Evolutionary conservation across 2,888 invertebrate species (phyloP).

Genomic region (Gortyna flavago): DNA sequence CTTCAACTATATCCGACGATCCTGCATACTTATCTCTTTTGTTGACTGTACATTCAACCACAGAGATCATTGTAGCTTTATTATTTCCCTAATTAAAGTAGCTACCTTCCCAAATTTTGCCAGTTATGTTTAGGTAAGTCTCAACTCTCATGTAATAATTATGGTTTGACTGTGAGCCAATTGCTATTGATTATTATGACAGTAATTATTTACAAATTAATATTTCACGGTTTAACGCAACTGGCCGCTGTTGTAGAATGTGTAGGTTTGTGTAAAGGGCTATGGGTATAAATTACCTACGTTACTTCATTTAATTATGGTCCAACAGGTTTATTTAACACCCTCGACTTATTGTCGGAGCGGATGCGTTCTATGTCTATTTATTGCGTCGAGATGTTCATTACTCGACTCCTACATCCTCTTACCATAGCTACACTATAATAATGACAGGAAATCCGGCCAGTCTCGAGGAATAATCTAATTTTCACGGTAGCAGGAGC

Average conservation of each 20-base stretch:
- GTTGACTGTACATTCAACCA: too few species aligned
- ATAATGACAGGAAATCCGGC: slow-evolving; percentile 54
- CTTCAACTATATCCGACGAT: too few species aligned
- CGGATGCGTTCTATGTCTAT: slow-evolving; percentile 34
- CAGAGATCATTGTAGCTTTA: too few species aligned
- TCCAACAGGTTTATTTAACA: background rate
- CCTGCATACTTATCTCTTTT: too few species aligned
- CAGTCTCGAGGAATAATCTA: slow-evolving; percentile 37
- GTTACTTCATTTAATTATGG: background rate
- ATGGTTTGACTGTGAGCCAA: too few species aligned
- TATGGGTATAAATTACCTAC: background rate
- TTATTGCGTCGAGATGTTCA: slow-evolving; percentile 17
- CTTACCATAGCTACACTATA: slow-evolving; percentile 7
- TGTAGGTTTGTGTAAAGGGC: background rate
- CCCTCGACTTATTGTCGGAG: slow-evolving; percentile 18
- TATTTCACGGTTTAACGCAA: background rate
- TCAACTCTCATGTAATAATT: too few species aligned
- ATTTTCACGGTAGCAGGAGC: slow-evolving; percentile 55
- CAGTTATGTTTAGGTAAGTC: too few species aligned
- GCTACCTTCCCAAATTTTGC: too few species aligned
- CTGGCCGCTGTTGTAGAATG: background rate
- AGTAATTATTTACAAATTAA: background rate
- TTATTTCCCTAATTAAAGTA: too few species aligned
- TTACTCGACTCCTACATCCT: slow-evolving; percentile 27
- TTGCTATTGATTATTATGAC: too few species aligned